phyloP scores from a whole-genome alignment of 2,888 invertebrate species.

The Drosophila pegasa region DNA sequence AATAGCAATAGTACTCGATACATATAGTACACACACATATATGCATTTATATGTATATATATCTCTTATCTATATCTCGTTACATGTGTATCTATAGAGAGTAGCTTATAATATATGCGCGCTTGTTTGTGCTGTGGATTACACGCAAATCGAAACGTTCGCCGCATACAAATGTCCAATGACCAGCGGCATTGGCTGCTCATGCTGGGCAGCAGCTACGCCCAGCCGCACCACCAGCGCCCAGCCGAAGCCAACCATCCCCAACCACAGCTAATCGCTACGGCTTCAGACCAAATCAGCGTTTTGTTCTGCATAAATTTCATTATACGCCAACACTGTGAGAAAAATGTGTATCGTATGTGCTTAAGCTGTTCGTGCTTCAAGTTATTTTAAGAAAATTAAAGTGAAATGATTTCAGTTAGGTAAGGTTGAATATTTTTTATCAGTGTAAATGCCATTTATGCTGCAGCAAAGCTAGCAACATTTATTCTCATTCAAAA shows the following conservation, averaged over 20 bases:
- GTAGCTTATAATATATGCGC: constrained; percentile 31
- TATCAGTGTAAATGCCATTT: no score
- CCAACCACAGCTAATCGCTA: constrained; percentile 47
- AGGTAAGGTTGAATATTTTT: no score
- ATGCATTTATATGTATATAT: not conserved
- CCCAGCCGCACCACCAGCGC: not conserved
- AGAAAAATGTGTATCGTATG: constrained; percentile 16
- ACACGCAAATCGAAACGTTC: constrained; percentile 54
- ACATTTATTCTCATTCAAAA: no score
- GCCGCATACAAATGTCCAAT: constrained; percentile 57
- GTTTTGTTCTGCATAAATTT: constrained; percentile 63
- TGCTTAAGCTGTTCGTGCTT: not conserved
- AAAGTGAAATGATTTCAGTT: no score
- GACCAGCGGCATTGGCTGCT: constrained; percentile 3
- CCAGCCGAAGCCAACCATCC: not conserved
- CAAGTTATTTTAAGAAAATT: not conserved
- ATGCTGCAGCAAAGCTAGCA: no score
- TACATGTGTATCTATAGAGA: not conserved
- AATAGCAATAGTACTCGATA: constrained; percentile 39
- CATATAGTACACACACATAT: constrained; percentile 11
- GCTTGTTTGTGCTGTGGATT: constrained; percentile 41
- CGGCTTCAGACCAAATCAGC: constrained; percentile 57
- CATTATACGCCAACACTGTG: constrained; percentile 15
- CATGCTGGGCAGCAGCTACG: not conserved
- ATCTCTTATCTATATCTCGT: not conserved